Base-by-base conservation (phyloP, 2,113 vertebrate genomes). In the Neoarius graeffei region DNA sequence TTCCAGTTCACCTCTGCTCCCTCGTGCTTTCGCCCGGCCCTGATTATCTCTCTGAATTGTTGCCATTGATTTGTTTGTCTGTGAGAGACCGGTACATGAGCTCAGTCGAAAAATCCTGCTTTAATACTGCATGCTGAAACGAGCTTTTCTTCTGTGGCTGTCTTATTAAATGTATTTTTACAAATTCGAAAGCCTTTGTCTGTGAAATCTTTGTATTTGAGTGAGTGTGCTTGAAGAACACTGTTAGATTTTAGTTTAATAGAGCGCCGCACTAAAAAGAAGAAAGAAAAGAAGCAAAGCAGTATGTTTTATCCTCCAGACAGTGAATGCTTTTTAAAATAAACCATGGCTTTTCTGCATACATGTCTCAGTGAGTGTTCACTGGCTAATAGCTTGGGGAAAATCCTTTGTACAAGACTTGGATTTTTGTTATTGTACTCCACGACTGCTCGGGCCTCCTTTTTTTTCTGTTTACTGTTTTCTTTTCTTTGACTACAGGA, bases 41-140 rank as follows among this genome's bases (percentile, higher is more conserved):
- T 91, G 88, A 93, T 93, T 92, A 91, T 77, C 87, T 69, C 89
- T 90, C 94, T 64, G 89, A 87, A 86, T 81, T 92, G 85, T 89
- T 89, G 88, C 79, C 88, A 86, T 91, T 87, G 91, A 88, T 93
- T 91, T 91, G 89, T 84, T 20, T 67, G 54, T 62, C 19, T 42
- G 20, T 25, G 50, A 66, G 60, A 50, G 52, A 4, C 42, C 42
- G 60, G 35, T 3, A 77, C 20, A 54, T 50, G 30, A 69, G 11
- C 56, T 79, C 14, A 2, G 56, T 48, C 19, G 15, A 23, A 14
- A 52, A 59, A 59, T 19, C 54, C 4, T n/a, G 81, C 14, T 20
- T 84, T 35, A 81, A 85, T 76, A 62, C 87, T 85, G 81, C 89
- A 57, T 48, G 57, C 76, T 81, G 8, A 50, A 9, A 54, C 11